A percentile compares a stretch with the other conserved stretches of the same genome.
phyloP scores from a whole-genome alignment of 2,888 invertebrate species.

The Acrobeloides nanus region DNA sequence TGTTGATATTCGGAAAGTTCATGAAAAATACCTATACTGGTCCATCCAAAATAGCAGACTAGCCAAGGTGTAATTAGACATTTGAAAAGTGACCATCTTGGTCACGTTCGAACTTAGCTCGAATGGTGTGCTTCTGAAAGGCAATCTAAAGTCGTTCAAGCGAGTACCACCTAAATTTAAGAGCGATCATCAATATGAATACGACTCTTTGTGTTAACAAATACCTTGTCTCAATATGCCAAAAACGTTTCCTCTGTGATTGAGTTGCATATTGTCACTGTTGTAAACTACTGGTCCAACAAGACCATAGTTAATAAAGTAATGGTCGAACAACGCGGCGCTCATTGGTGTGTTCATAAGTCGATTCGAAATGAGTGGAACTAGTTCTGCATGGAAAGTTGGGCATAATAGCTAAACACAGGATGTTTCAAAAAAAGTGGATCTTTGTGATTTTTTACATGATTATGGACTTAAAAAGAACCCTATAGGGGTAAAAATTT shows the following conservation, averaged over 20 bases:
- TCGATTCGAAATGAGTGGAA: conserved; percentile 50
- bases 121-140: conserved; percentile 31
- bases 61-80: conserved; percentile 49
- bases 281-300: conserved; percentile 38
- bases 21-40: conserved; percentile 40
- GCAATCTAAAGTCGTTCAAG: conserved; percentile 51
- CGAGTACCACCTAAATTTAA: conserved; percentile 29
- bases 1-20: no score
- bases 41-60: conserved; percentile 53
- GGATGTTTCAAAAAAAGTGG: no score
- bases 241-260: conserved; percentile 50
- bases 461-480: conserved; percentile 3
- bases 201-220: not conserved
- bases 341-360: conserved; percentile 50
- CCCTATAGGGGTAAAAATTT: not conserved
- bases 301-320: conserved; percentile 51
- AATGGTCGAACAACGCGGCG: conserved; percentile 51
- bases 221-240: conserved; percentile 50
- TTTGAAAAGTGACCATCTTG: conserved; percentile 49
- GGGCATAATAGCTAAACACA: conserved; percentile 44
- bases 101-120: conserved; percentile 16
- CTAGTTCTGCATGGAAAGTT: conserved; percentile 49
- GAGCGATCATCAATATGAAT: not conserved
- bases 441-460: not conserved
- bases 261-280: conserved; percentile 28